Evolutionary conservation across 2,797 vertebrate genomes (phyloP), one percentile per base, ranked within the genome.

Genomic region (Pogonophryne albipinna): DNA sequence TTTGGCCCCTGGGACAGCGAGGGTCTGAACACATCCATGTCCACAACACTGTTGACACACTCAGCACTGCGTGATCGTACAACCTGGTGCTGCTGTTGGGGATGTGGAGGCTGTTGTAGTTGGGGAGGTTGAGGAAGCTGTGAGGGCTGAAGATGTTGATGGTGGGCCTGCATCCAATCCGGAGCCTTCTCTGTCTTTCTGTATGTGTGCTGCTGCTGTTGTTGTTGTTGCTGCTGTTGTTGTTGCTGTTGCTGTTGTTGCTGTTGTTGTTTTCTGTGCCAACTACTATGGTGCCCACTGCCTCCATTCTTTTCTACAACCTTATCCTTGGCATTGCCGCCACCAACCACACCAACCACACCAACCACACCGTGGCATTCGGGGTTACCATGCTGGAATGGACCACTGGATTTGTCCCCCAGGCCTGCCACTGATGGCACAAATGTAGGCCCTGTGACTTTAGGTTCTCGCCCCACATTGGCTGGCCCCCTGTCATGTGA

Each of bases 341-440:
- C 90, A 83, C 92, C 94, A 66, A 95, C 27, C 27, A 95, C 90
- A 83, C 92, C 94, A 66, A 95, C 23, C 23, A 27, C 44, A 91
- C 89, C 79, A 34, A 93, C 94, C 82, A 95, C 88, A 12, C 95
- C 95, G 4, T 96, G 93, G 56, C 95, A 96, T 66, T 97, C 97
- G 0, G 94, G 92, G n/a, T 95, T 95, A 82, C 93, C 87, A 47
- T 95, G 93, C 86, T 97, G 97, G 92, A 98, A 98, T 46, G 96
- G 92, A 60, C 95, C 95, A 85, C 93, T 93, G 60, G 95, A 95
- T 89, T 95, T 95, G 84, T 99, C 97, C 11, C 95, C 94, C 58
- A 96, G 77, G 79, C 97, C 97, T 46, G 96, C 95, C 85, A 96
- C 95, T 13, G 97, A 97, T 90, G 97, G 96, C 93, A 98, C 96